Evolutionary conservation across 2,797 vertebrate genomes (phyloP).

Genomic region (Holocentrus rufus): DNA sequence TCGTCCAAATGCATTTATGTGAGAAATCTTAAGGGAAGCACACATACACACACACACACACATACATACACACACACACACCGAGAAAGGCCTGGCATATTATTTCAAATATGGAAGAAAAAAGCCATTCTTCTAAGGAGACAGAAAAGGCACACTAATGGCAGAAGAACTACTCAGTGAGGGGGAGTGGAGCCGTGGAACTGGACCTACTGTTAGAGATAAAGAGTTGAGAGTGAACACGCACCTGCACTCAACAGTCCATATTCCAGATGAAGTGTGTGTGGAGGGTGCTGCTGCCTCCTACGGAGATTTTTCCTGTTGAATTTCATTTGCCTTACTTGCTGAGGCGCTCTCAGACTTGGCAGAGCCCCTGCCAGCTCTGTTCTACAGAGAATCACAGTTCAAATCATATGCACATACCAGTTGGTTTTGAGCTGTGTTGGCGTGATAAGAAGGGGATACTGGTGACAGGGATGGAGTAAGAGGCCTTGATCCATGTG

Average conservation of each 20-base stretch:
- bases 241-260: conserved; percentile 13
- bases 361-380: conserved; percentile 7
- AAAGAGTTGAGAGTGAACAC: conserved; percentile 13
- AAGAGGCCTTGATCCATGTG: neutral
- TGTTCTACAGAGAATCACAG: neutral
- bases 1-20: conserved; percentile 54
- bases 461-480: conserved; percentile 1
- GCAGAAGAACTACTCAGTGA: conserved; percentile 20
- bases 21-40: conserved; percentile 52
- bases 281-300: conserved; percentile 1
- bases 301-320: conserved; percentile 28
- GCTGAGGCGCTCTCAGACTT: conserved; percentile 30
- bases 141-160: conserved; percentile 9
- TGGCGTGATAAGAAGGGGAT: conserved; percentile 13
- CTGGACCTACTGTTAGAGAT: conserved; percentile 14
- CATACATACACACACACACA: neutral
- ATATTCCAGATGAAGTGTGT: conserved; percentile 47
- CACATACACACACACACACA: neutral
- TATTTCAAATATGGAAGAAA: conserved; percentile 58
- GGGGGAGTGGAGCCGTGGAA: conserved; percentile 5
- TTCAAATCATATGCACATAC: conserved; percentile 19
- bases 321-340: conserved; percentile 48
- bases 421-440: conserved; percentile 5
- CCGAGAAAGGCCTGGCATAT: conserved; percentile 32
- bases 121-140: conserved; percentile 37